Conservation (phyloP, 2,888 invertebrate genomes). For the Euzophera pinguis region DNA sequence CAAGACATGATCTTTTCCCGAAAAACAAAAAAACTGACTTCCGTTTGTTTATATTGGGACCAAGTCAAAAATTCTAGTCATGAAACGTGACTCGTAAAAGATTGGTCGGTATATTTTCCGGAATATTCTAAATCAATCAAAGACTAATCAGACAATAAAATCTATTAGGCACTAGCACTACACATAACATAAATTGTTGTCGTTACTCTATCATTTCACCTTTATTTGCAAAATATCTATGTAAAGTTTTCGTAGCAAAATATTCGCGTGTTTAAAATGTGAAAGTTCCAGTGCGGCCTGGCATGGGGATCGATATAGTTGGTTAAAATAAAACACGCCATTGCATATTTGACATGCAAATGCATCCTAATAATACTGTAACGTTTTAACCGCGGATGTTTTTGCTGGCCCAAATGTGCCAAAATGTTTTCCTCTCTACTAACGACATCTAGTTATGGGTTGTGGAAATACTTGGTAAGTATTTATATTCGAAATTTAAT, state of each 20-base stretch:
- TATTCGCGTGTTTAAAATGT: conserved; percentile 2
- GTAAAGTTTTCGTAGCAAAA: neutral
- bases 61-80: too few relatives aligned
- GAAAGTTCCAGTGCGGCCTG: conserved; percentile 25
- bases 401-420: neutral
- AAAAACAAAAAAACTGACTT: too few relatives aligned
- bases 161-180: too few relatives aligned
- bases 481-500: too few relatives aligned
- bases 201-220: neutral
- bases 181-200: too few relatives aligned
- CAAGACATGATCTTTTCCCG: too few relatives aligned
- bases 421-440: neutral
- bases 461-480: neutral
- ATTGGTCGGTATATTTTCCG: too few relatives aligned
- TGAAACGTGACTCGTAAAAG: too few relatives aligned
- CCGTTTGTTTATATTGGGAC: too few relatives aligned
- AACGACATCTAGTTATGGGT: conserved; percentile 3
- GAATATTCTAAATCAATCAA: too few relatives aligned
- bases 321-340: conserved; percentile 23
- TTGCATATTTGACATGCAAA: conserved; percentile 22
- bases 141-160: too few relatives aligned
- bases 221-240: neutral
- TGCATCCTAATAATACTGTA: conserved; percentile 15
- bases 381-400: neutral
- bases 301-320: conserved; percentile 16